Evolutionary conservation across 2,888 invertebrate genomes (phyloP).

Genomic region (Agonopterix subpropinquella): DNA sequence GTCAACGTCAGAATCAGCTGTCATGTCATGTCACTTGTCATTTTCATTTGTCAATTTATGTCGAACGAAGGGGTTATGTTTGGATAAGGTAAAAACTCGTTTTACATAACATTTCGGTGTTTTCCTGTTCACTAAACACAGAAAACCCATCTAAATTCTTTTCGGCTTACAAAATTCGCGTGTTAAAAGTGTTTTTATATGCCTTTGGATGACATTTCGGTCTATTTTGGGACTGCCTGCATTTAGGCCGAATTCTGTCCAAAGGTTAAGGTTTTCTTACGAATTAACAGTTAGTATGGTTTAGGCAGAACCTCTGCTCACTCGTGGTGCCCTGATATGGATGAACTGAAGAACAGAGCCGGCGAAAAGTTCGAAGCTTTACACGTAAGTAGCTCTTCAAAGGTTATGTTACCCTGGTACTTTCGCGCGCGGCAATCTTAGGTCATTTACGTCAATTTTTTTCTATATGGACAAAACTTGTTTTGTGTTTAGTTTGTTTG

Average conservation of each 20-base stretch:
- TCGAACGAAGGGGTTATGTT: constrained; percentile 46
- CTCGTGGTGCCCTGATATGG: constrained; percentile 51
- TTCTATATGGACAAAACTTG: constrained; percentile 11
- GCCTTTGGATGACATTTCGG: constrained; percentile 35
- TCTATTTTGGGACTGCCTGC: constrained; percentile 61
- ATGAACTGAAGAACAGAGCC: constrained; percentile 61
- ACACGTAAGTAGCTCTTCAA: constrained; percentile 54
- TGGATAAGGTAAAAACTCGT: constrained; percentile 30
- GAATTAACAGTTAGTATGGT: constrained; percentile 45
- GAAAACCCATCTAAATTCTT: constrained; percentile 11
- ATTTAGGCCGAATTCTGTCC: constrained; percentile 62
- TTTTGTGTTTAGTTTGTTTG: constrained; percentile 15
- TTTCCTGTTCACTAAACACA: constrained; percentile 16
- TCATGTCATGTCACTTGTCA: constrained; percentile 9
- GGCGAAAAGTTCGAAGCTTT: constrained; percentile 66
- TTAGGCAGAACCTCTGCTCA: constrained; percentile 36
- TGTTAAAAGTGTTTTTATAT: constrained; percentile 19
- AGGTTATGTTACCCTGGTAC: constrained; percentile 37
- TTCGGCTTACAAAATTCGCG: constrained; percentile 9
- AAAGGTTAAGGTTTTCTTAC: constrained; percentile 68
- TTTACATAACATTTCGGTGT: constrained; percentile 23
- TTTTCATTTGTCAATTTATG: constrained; percentile 24
- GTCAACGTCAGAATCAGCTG: not conserved
- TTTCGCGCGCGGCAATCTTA: constrained; percentile 37
- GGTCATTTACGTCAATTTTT: constrained; percentile 29